Evolutionary conservation across 1,140 invertebrate genomes (phyloP), one percentile per base, ranked within the genome.

Genomic region (Rhagoletis zephyria): DNA sequence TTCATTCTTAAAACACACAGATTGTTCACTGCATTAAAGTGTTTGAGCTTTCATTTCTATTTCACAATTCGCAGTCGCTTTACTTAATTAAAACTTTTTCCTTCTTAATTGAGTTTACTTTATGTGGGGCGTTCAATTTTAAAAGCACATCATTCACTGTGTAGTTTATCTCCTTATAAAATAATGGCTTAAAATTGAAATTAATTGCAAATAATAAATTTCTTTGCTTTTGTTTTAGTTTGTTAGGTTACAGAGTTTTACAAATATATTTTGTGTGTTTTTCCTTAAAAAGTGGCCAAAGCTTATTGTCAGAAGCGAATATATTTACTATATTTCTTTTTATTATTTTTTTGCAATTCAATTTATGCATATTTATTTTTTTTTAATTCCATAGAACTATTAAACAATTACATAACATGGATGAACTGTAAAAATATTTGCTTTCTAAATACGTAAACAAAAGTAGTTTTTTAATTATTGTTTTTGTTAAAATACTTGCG

Each of bases 261-360:
- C 30, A 30, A 30, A 30, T 30, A 30, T 30, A 4, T 81, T 51
- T 63, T 81, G n/a, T 42, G 56, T 51, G n/a, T 59, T 81, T 81
- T 81, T 81, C 14, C 6, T 56, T 56, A 81, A 81, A 81, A 51
- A 81, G 74, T 81, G 74, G 74, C 74, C 74, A 81, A 81, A 81
- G 74, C 74, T 81, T 81, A 81, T 81, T 81, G 74, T 81, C 74
- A 59, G 74, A 81, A 81, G 74, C 74, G 74, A 56, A 81, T 81
- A 81, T 81, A 81, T 30, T 30, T 30, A 81, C 48, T 81, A 81
- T 48, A 56, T 59, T 81, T 74, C 42, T 67, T 40, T 48, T 74
- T 48, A n/a, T 48, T 48, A 56, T 59, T 30, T 30, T 30, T 4
- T 48, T 74, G 67, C 67, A 74, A 74, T 74, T 74, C 7, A 74